A percentile compares a stretch with the other conserved stretches of the same genome.
Evolutionary conservation across 23 tunicate genomes (phyloP).

Genomic region (Styela clava): DNA sequence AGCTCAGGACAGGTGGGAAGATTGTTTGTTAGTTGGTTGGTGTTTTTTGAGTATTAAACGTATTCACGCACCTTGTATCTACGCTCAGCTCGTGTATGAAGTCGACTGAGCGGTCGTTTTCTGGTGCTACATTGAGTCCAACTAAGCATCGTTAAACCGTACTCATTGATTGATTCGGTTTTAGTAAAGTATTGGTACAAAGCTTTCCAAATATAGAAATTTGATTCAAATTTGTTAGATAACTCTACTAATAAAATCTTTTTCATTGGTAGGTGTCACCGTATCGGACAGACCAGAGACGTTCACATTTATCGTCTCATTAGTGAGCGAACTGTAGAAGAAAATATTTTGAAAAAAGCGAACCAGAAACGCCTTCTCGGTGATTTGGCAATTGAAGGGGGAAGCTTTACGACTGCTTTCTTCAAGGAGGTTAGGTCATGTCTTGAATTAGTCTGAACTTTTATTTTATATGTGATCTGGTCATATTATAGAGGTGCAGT

Average conservation of each 20-base stretch:
- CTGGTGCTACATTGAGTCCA: conserved; percentile 19
- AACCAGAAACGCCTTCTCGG: conserved; percentile 91
- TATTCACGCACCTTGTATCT: not conserved
- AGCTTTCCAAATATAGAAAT: too few relatives aligned
- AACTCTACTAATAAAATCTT: not conserved
- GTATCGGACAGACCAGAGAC: conserved; percentile 97
- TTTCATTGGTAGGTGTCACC: conserved; percentile 71
- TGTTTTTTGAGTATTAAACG: not conserved
- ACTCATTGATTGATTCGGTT: not conserved
- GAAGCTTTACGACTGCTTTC: conserved; percentile 89
- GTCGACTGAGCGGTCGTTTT: not conserved
- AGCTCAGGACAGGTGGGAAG: conserved; percentile 90
- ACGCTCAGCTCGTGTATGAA: not conserved
- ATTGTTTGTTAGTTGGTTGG: not conserved
- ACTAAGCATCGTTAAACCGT: not conserved
- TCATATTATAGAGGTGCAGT: conserved; percentile 18
- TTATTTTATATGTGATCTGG: not conserved
- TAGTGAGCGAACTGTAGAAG: conserved; percentile 86
- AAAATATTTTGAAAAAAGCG: conserved; percentile 94
- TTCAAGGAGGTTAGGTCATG: conserved; percentile 57
- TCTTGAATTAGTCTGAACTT: not conserved
- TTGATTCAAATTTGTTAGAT: too few relatives aligned
- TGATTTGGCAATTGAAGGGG: conserved; percentile 93
- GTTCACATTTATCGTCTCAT: conserved; percentile 94
- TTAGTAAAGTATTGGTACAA: not conserved